Percentiles rank a stretch among this genome's conserved stretches.
phyloP scores from a whole-genome alignment of 2,888 invertebrate genomes.

The Steinernema scapterisci region DNA sequence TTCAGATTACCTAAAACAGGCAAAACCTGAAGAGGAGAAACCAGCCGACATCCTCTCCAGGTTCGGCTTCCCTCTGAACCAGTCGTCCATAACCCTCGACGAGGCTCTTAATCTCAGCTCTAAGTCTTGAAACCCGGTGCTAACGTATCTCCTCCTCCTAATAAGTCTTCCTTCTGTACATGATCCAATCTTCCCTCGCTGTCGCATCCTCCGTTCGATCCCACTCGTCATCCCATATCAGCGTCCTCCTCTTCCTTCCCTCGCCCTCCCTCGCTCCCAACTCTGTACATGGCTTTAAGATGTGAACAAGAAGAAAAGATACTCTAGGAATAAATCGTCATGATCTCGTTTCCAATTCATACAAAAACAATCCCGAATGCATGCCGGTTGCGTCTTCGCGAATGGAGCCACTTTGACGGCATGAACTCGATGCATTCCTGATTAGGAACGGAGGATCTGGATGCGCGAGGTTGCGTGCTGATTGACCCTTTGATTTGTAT shows the following conservation, averaged over 20 bases:
- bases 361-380: slow-evolving; percentile 31
- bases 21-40: neutral
- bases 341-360: slow-evolving; percentile 28
- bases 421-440: slow-evolving; percentile 25
- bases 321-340: slow-evolving; percentile 30
- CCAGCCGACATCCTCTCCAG: slow-evolving; percentile 8
- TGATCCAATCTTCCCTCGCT: neutral
- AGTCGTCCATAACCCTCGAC: neutral
- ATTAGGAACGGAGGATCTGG: neutral
- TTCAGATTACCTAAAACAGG: neutral
- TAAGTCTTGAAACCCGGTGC: neutral
- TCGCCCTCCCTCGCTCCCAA: neutral
- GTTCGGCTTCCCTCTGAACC: slow-evolving; percentile 11
- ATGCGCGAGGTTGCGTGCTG: slow-evolving; percentile 28
- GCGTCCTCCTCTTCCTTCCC: neutral
- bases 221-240: slow-evolving; percentile 21
- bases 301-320: neutral
- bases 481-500: slow-evolving; percentile 22
- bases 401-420: neutral
- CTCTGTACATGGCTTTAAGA: slow-evolving; percentile 29
- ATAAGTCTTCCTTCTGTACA: neutral
- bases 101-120: slow-evolving; percentile 26
- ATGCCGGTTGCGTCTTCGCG: slow-evolving; percentile 1
- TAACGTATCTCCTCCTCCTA: too few relatives aligned
- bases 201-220: slow-evolving; percentile 1